Base-by-base conservation (phyloP, 2,797 vertebrate species). In the Periparus ater region DNA sequence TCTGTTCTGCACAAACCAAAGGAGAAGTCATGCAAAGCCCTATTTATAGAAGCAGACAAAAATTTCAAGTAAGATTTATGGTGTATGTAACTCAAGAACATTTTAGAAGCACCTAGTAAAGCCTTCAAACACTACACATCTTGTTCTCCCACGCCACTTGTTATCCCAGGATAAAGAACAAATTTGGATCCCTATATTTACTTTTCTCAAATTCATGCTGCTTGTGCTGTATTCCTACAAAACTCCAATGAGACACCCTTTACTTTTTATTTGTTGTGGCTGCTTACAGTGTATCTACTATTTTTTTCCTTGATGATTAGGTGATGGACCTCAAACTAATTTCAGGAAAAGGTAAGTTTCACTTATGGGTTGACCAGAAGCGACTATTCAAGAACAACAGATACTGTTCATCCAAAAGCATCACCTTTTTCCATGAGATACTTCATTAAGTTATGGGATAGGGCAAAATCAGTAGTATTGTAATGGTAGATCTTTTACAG, bases 1-100 rank as follows among this genome's bases (percentile, higher is more conserved):
- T 90, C 84, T 75, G 74, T 70, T 94, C 55, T 63, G 42, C 38
- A 94, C 80, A 88, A 76, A 80, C 40, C 34, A 66, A 90, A 81
- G 47, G 11, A 89, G 44, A 81, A 82, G 51, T 53, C 70, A 88
- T 30, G 53, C 63, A 93, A 94, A 90, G 48, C 7, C 21, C 67
- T 94, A 93, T 87, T 90, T 93, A 94, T 36, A 91, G 74, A 40
- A 62, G 20, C 21, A 11, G 17, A 36, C 48, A 86, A 84, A 66
- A 48, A 84, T 62, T 79, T 72, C 62, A 85, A 68, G 22, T 71
- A 62, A 95, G 26, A 26, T 73, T 71, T 89, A 71, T 36, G 29
- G 40, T 42, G 76, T 34, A 60, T 23, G 21, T 81, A 81, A 88
- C 38, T 47, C 23, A 71, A 63, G 44, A 78, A 79, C 26, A 55